phyloP scores from a whole-genome alignment of 2,888 invertebrate species.

The Andrena flavipes region DNA sequence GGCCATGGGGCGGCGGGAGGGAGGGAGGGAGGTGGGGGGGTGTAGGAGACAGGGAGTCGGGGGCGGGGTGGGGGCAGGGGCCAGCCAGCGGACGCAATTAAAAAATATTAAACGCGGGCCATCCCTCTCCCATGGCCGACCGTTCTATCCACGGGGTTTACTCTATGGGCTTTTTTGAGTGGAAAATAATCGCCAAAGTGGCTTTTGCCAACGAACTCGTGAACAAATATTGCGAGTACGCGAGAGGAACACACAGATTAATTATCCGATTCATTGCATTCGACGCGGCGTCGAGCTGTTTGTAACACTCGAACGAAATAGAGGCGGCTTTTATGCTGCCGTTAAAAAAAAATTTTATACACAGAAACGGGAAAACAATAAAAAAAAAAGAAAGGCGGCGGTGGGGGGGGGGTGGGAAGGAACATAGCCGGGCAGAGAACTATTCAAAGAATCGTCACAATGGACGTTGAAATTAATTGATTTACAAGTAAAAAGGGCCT shows the following conservation, averaged over 20 bases:
- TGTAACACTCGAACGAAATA: conserved; percentile 59
- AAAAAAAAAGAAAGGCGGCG: background rate
- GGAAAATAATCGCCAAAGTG: conserved; percentile 73
- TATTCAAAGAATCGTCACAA: conserved; percentile 30
- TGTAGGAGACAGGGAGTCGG: background rate
- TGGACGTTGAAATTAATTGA: conserved; percentile 44
- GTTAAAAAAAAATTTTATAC: background rate
- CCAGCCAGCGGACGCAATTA: conserved; percentile 67
- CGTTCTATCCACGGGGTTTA: conserved; percentile 59
- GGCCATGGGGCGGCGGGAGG: background rate
- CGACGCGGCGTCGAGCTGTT: conserved; percentile 63
- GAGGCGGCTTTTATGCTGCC: background rate
- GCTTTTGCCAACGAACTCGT: conserved; percentile 71
- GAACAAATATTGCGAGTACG: conserved; percentile 71
- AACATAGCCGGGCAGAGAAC: background rate
- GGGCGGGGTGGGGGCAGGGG: conserved; percentile 18
- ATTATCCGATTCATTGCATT: conserved; percentile 72
- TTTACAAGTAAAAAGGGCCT: conserved; percentile 43
- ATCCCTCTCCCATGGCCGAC: conserved; percentile 49
- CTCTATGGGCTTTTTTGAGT: conserved; percentile 71
- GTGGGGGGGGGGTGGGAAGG: background rate
- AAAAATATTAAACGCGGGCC: conserved; percentile 70
- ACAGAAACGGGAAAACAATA: background rate
- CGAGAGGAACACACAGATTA: conserved; percentile 66
- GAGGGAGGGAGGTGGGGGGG: background rate